Evolutionary conservation across 2,797 vertebrate genomes (phyloP), one percentile per base, ranked within the genome.

Genomic region (Allobates femoralis): DNA sequence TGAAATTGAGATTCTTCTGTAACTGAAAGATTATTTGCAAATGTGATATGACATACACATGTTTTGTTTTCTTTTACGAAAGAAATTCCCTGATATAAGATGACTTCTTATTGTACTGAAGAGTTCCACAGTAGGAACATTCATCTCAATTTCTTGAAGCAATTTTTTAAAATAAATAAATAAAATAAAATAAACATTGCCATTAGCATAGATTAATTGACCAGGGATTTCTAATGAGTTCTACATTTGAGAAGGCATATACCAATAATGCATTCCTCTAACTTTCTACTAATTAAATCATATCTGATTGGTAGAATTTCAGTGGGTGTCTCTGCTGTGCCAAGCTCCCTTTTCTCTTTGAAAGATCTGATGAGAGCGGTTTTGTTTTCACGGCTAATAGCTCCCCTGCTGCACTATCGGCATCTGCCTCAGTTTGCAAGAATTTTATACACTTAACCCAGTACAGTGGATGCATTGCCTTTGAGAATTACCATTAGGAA

Each of bases 161-260:
- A 88, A 76, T 76, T 85, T 88, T 60, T 73, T 62, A 37, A 83
- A 87, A 87, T 81, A 74, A 74, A 74, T 56, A 88, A 77, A 88
- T 74, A 83, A 80, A 78, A 88, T 84, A 83, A 85, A 88, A 62
- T 67, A 87, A 88, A 85, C 83, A 86, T 79, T 76, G 56, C 86
- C 83, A 88, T 88, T 88, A 88, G 86, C 86, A 88, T 80, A 88
- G 86, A 88, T 88, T 88, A 88, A 88, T 88, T 85, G 86, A 88
- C 86, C 83, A 85, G 86, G 86, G 86, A 88, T 80, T 81, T 82
- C 41, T 88, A 88, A 88, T 85, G 86, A 88, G 86, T 85, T 88
- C 60, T 88, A 32, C 86, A 88, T 88, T 84, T 85, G 77, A 81
- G 69, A n/a, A 88, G 78, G 77, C 86, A 85, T 81, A 88, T 81